These are phyloP conservation scores for Sebastes itinus DNA, from an alignment of 2,797 vertebrate genomes.

Conservation along the genomic window DNA sequence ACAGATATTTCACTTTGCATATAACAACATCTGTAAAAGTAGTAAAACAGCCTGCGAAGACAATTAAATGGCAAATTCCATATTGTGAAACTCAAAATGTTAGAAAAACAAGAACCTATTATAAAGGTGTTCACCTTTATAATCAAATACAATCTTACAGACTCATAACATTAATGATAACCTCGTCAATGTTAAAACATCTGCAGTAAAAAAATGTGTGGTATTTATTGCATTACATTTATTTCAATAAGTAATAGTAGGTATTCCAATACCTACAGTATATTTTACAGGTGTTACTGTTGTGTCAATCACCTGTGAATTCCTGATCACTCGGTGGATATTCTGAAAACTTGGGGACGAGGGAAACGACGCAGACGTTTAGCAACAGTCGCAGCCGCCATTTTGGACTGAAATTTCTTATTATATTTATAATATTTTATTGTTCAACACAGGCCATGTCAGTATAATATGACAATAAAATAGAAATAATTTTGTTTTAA, in stretches of 20 bases:
- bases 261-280: background rate
- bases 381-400: too few relatives aligned
- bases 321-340: background rate
- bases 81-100: background rate
- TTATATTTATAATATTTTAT: too few relatives aligned
- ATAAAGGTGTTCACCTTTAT: too few relatives aligned
- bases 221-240: background rate
- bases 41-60: background rate
- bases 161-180: background rate
- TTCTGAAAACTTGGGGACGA: rapidly evolving
- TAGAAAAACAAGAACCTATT: background rate
- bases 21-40: background rate
- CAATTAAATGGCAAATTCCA: background rate
- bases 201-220: background rate
- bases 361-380: background rate
- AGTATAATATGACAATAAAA: too few relatives aligned
- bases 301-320: background rate
- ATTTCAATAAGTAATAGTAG: too few relatives aligned
- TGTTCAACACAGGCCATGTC: too few relatives aligned
- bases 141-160: background rate
- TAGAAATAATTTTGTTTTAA: too few relatives aligned
- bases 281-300: background rate
- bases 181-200: background rate
- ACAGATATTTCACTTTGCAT: background rate
- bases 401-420: too few relatives aligned